Percentiles rank a stretch among this genome's conserved stretches.
These are phyloP conservation scores for Lasius fuliginosus DNA, from an alignment of 2,888 invertebrate genomes.

Conservation along the genomic window DNA sequence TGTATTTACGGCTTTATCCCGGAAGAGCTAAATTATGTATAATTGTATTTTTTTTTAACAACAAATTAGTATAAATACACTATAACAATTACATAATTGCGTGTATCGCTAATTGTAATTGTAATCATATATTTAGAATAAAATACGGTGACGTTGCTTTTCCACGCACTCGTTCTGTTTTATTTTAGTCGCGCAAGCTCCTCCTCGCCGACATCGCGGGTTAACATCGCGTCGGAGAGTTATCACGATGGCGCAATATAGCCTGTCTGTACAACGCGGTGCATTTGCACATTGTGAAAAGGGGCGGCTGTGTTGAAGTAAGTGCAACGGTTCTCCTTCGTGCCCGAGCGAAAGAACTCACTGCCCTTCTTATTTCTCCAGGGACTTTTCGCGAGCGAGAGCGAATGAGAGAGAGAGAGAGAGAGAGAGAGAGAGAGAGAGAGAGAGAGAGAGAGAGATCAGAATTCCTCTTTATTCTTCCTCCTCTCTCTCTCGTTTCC, in stretches of 20 bases:
- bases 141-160: not conserved
- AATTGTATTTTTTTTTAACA: not conserved
- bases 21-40: not conserved
- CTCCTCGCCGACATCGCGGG: conserved; percentile 27
- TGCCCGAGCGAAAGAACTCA: conserved; percentile 53
- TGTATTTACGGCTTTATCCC: not conserved
- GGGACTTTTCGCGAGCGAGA: conserved; percentile 69
- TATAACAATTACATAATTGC: not conserved
- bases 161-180: conserved; percentile 14
- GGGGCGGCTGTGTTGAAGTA: conserved; percentile 47
- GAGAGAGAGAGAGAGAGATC: conserved; percentile 63
- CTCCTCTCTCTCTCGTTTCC: conserved; percentile 11
- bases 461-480: conserved; percentile 44
- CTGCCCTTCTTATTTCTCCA: conserved; percentile 79
- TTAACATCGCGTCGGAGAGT: conserved; percentile 59
- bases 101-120: not conserved
- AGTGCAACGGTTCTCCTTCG: conserved; percentile 33
- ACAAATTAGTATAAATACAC: not conserved
- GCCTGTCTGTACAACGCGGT: conserved; percentile 55
- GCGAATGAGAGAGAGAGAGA: conserved; percentile 73
- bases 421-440: conserved; percentile 59
- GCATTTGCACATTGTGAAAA: conserved; percentile 61
- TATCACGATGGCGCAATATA: conserved; percentile 60
- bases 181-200: conserved; percentile 50
- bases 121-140: not conserved